These are phyloP conservation scores for Microctonus aethiopoides DNA, from an alignment of 2,888 invertebrate genomes.

Conservation along the genomic window DNA sequence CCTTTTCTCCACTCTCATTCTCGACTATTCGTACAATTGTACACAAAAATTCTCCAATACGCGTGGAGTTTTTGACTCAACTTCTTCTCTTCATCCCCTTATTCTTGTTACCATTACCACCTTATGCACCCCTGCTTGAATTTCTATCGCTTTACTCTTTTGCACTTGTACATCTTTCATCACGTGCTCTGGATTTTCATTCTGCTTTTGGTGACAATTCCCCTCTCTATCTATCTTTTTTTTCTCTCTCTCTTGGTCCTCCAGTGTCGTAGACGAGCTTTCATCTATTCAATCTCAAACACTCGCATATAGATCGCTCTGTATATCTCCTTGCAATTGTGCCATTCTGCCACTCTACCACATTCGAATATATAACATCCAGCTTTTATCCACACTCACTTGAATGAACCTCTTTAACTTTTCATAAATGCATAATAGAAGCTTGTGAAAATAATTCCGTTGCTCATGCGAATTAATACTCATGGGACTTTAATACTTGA, in stretches of 20 bases:
- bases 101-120: neutral
- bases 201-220: slow-evolving; percentile 35
- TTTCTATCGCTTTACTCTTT: neutral
- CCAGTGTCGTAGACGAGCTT: slow-evolving; percentile 34
- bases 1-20: neutral
- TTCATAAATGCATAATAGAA: slow-evolving; percentile 23
- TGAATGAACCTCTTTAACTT: slow-evolving; percentile 26
- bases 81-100: neutral
- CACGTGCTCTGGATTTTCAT: slow-evolving; percentile 37
- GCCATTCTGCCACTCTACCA: slow-evolving; percentile 30
- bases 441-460: slow-evolving; percentile 29
- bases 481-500: slow-evolving; percentile 13
- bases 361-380: slow-evolving; percentile 35
- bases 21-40: slow-evolving; percentile 23
- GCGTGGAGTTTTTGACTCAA: slow-evolving; percentile 39
- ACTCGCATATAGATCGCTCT: neutral
- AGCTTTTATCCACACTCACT: slow-evolving; percentile 30
- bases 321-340: neutral
- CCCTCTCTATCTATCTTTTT: too few species aligned
- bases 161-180: neutral
- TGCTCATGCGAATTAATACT: neutral
- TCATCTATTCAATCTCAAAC: slow-evolving; percentile 35
- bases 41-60: neutral
- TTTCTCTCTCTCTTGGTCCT: too few species aligned
- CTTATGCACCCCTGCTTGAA: slow-evolving; percentile 4